A percentile compares a stretch with the other conserved stretches of the same genome.
phyloP scores from a whole-genome alignment of 2,113 vertebrate genomes.

The Tenrec ecaudatus region DNA sequence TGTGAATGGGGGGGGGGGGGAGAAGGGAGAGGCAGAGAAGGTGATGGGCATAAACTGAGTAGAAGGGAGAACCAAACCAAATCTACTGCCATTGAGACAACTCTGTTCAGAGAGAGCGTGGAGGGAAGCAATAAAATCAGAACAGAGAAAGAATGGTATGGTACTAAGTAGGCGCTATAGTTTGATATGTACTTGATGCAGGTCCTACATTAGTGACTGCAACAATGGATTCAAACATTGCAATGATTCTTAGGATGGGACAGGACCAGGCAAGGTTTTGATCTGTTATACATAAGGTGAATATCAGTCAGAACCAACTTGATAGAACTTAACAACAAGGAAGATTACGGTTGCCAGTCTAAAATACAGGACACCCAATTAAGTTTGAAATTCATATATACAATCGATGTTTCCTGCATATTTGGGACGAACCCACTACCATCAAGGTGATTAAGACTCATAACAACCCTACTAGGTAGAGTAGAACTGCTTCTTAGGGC shows the following conservation, averaged over 20 bases:
- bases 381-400: slow-evolving; percentile 43
- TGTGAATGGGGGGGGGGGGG: not conserved
- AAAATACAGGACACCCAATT: not conserved
- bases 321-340: not conserved
- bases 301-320: not conserved
- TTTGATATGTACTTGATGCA: not conserved
- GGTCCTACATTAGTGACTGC: not conserved
- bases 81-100: too few species aligned
- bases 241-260: not conserved
- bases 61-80: too few species aligned
- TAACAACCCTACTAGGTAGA: too few species aligned
- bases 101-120: too few species aligned
- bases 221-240: not conserved
- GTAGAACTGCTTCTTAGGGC: too few species aligned
- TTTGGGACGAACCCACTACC: not conserved
- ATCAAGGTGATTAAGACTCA: too few species aligned
- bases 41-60: not conserved
- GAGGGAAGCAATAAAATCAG: not conserved
- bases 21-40: not conserved
- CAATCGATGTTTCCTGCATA: not conserved
- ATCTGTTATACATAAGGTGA: not conserved
- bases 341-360: slow-evolving; percentile 20
- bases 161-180: not conserved
- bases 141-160: not conserved
- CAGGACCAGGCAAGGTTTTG: not conserved